Conservation (phyloP, 2,797 vertebrate species). For the Danio jaintianensis region DNA sequence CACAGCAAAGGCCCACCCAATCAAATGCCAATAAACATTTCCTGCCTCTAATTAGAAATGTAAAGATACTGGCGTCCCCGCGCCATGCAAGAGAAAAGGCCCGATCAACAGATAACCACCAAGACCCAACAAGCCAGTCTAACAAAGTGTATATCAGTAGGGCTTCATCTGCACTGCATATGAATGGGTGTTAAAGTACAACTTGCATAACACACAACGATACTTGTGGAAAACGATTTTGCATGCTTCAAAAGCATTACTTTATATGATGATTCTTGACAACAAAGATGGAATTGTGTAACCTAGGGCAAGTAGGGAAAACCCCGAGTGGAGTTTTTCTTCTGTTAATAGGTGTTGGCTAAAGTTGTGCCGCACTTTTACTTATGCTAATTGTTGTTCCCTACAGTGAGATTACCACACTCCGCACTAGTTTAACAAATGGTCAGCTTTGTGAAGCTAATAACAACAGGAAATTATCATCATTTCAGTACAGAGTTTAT, state of each 20-base stretch:
- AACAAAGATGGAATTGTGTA: conserved; percentile 6
- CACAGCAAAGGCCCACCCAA: conserved; percentile 84
- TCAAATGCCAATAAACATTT: conserved; percentile 89
- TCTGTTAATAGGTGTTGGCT: background rate
- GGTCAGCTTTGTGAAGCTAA: conserved; percentile 58
- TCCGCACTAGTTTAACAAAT: conserved; percentile 54
- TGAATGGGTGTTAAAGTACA: conserved; percentile 37
- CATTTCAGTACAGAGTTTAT: conserved; percentile 70
- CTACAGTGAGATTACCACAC: conserved; percentile 48
- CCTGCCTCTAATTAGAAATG: conserved; percentile 87
- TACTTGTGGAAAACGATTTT: background rate
- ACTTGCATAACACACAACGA: conserved; percentile 22
- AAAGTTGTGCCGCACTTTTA: conserved; percentile 24
- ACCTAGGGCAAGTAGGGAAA: background rate
- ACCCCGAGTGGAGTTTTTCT: background rate
- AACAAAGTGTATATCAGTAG: conserved; percentile 50
- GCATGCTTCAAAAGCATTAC: background rate
- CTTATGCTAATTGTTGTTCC: conserved; percentile 45
- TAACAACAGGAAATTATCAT: conserved; percentile 73
- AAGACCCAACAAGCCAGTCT: conserved; percentile 65
- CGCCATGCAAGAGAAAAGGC: conserved; percentile 62
- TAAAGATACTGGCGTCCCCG: conserved; percentile 76
- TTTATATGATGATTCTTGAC: background rate
- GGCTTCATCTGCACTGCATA: conserved; percentile 50
- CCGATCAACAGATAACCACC: conserved; percentile 65